Conservation (phyloP, 2,113 vertebrate genomes). For the Syngnathus scovelli region DNA sequence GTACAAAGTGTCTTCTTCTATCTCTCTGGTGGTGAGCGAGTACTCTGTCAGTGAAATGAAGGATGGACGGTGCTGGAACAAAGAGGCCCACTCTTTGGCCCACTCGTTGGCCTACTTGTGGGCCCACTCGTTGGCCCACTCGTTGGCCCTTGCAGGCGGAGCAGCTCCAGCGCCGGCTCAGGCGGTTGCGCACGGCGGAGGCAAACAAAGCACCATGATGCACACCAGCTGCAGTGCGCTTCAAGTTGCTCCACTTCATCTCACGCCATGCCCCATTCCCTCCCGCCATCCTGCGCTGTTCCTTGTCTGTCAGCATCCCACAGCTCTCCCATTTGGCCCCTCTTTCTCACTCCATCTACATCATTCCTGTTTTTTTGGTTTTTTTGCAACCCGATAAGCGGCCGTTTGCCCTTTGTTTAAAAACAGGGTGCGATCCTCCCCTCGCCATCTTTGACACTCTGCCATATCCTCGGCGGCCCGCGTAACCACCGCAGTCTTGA, state of each 20-base stretch:
- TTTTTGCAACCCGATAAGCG: constrained; percentile 47
- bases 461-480: constrained; percentile 57
- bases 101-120: background rate
- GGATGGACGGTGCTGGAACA: constrained; percentile 42
- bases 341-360: constrained; percentile 53
- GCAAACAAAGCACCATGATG: constrained; percentile 34
- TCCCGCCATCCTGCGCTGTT: constrained; percentile 58
- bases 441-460: constrained; percentile 56
- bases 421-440: constrained; percentile 39
- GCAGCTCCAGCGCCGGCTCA: constrained; percentile 6
- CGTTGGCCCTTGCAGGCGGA: constrained; percentile 12
- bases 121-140: constrained; percentile 20
- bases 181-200: background rate
- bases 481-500: constrained; percentile 67
- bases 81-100: constrained; percentile 52
- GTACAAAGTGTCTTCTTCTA: constrained; percentile 58
- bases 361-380: constrained; percentile 49
- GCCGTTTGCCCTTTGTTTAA: constrained; percentile 39
- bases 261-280: constrained; percentile 32
- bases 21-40: constrained; percentile 42
- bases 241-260: constrained; percentile 40
- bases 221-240: constrained; percentile 50
- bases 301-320: constrained; percentile 54
- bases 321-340: constrained; percentile 38
- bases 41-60: constrained; percentile 47